Percentiles rank a stretch among this genome's conserved stretches.
Conservation (phyloP, 2,888 invertebrate species). For the Tromatobia lineatoria region DNA sequence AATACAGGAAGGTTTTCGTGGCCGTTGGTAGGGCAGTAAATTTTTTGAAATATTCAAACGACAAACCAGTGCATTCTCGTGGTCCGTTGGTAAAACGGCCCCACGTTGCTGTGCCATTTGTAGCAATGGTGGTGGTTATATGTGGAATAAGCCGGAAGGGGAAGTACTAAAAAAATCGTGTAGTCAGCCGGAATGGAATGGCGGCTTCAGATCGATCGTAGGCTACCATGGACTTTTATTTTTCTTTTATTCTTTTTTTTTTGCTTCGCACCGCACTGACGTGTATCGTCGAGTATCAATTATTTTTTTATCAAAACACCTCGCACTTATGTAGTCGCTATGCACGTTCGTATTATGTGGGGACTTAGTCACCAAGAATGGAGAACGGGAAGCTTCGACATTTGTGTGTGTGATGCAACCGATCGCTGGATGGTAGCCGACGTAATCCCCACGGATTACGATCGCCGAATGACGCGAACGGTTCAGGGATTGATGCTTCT, state of each 20-base stretch:
- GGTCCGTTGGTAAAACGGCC: slow-evolving; percentile 12
- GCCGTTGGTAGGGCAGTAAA: slow-evolving; percentile 10
- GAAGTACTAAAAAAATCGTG: slow-evolving; percentile 52
- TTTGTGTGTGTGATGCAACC: not conserved
- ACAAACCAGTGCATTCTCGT: not conserved
- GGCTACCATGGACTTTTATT: slow-evolving; percentile 22
- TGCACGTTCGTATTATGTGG: not conserved
- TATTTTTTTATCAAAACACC: not conserved
- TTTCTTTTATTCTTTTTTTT: not conserved
- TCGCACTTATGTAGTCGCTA: not conserved
- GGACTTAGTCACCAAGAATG: not conserved
- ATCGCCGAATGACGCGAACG: slow-evolving; percentile 23
- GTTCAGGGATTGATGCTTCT: slow-evolving; percentile 37
- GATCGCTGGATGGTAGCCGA: not conserved
- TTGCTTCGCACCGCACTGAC: not conserved
- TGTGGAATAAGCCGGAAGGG: slow-evolving; percentile 42
- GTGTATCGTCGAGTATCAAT: not conserved
- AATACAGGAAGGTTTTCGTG: slow-evolving; percentile 25
- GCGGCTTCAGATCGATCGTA: not conserved
- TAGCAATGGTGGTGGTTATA: not conserved
- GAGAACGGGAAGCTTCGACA: not conserved
- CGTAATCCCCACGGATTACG: slow-evolving; percentile 57
- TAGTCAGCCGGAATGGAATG: slow-evolving; percentile 50
- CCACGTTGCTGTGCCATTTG: slow-evolving; percentile 7
- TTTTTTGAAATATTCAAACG: slow-evolving; percentile 41